Evolutionary conservation across 2,797 vertebrate species (phyloP).

Genomic region (Acridotheres tristis): DNA sequence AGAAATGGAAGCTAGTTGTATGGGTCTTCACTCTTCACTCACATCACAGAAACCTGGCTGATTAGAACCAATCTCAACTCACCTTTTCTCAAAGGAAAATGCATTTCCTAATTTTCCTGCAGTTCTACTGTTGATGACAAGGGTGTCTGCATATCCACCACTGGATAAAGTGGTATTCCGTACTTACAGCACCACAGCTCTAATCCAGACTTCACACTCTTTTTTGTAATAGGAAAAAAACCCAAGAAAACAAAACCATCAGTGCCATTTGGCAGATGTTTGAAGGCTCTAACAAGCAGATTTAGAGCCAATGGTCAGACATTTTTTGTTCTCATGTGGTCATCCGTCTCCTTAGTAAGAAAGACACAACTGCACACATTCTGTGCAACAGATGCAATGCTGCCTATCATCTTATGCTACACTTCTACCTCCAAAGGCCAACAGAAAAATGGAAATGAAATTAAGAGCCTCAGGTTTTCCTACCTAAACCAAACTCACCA

Average conservation of each 20-base stretch:
- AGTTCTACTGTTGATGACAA: accelerated
- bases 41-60: background rate
- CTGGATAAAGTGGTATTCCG: background rate
- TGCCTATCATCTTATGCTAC: background rate
- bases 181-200: background rate
- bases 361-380: background rate
- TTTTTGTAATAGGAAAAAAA: background rate
- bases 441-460: background rate
- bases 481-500: background rate
- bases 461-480: background rate
- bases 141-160: background rate
- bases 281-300: background rate
- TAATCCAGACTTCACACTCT: background rate
- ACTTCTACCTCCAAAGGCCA: background rate
- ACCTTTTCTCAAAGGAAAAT: background rate
- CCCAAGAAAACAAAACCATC: background rate
- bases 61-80: background rate
- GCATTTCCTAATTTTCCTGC: background rate
- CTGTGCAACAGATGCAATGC: background rate
- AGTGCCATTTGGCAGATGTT: background rate
- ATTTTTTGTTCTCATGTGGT: background rate
- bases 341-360: background rate
- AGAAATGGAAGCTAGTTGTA: background rate
- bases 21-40: background rate
- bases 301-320: background rate